These are phyloP conservation scores for Arvicanthis niloticus DNA, from an alignment of 2,113 vertebrate genomes.

Conservation along the genomic window DNA sequence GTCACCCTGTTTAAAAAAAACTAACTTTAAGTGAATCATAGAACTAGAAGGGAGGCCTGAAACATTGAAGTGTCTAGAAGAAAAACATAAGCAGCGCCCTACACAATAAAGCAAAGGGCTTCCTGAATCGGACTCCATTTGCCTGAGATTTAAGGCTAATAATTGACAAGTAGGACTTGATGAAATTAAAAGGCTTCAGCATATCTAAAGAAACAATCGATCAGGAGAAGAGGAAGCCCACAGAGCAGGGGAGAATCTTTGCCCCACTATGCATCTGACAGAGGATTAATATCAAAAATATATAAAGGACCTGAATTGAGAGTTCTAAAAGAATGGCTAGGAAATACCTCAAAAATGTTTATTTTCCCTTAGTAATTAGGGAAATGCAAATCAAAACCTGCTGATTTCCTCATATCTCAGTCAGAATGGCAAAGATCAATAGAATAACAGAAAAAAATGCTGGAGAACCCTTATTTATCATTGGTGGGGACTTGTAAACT, in stretches of 20 bases:
- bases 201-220: not conserved
- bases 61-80: not conserved
- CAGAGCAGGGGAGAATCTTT: not conserved
- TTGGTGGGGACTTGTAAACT: not conserved
- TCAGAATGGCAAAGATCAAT: not conserved
- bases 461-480: not conserved
- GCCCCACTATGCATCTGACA: not conserved
- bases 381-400: not conserved
- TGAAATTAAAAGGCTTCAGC: not conserved
- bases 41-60: not conserved
- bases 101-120: not conserved
- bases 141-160: not conserved
- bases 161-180: not conserved
- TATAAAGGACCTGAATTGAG: not conserved
- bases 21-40: not conserved
- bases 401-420: not conserved
- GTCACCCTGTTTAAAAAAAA: not conserved
- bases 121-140: not conserved
- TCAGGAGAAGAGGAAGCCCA: not conserved
- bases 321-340: not conserved
- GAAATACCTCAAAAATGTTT: not conserved
- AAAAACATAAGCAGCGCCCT: not conserved
- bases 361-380: not conserved
- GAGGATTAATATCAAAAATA: not conserved
- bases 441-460: not conserved